Base-by-base conservation (phyloP, 2,797 vertebrate species). In the Clarias pachynema region DNA sequence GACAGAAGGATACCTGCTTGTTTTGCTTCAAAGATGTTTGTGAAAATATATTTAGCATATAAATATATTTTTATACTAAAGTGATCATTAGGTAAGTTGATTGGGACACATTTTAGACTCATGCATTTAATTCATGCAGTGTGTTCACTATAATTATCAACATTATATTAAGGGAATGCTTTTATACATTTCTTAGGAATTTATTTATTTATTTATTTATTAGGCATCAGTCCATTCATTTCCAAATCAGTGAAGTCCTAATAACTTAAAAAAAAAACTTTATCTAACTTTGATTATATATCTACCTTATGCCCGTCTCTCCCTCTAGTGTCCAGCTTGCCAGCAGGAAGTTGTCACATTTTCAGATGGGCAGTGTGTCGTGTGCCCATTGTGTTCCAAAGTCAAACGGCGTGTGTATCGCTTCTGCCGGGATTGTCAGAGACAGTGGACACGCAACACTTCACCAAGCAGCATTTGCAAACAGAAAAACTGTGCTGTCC, bases 341-440 rank as follows among this genome's bases (percentile, higher is more conserved):
- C 57, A 88, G 1, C 37, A 65, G 24, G 37, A 82, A n/a, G 8
- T 74, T 8, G 4, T n/a, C 0, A 26, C 8, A 12, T 62, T 24
- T 5, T 37, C 87, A 16, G 34, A 44, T 0, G 69, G 79, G 26
- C 90, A 90, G 59, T 20, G 79, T 8, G 86, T 84, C 0, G 18
- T 86, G 56, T 91, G 90, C 69, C 29, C 0, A 2, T 4, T 1
- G n/a, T 92, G 90, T 68, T 90, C 89, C n/a, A 20, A 53, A 79
- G 1, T 0, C 1, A 83, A 72, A 10, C 75, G 68, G 4, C 44
- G 77, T 1, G 75, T 91, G 16, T 90, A 87, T 82, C 68, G 53
- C 26, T 91, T 91, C 85, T 92, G 91, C 65, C 49, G 72, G 85
- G 87, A 81, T 1, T 92, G 91, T 86, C 86, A 62, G 62, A 87